Evolutionary conservation across 2,888 invertebrate genomes (phyloP), one percentile per base, ranked within the genome.

Genomic region (Dimorphilus gyrociliatus): DNA sequence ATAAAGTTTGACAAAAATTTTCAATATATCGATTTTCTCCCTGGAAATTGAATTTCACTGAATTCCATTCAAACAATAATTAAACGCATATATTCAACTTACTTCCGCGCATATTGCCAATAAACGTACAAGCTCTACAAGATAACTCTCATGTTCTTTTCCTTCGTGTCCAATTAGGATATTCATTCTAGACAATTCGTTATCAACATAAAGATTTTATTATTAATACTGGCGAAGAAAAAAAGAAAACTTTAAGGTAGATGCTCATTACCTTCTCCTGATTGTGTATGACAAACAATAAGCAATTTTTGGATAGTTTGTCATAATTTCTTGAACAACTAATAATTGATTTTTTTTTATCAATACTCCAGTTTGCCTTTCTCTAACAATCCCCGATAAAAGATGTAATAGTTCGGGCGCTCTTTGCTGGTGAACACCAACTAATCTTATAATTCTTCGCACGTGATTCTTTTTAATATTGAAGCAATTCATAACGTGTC

Each of bases 41-140:
- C 34, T 34, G 31, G n/a, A n/a, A n/a, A n/a, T n/a, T n/a, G n/a
- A n/a, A n/a, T n/a, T n/a, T n/a, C n/a, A n/a, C n/a, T n/a, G n/a
- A n/a, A n/a, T n/a, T n/a, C n/a, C n/a, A n/a, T n/a, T n/a, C n/a
- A n/a, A n/a, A n/a, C n/a, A n/a, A n/a, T n/a, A n/a, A n/a, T n/a
- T n/a, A n/a, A n/a, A n/a, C n/a, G n/a, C n/a, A n/a, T n/a, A n/a
- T n/a, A n/a, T n/a, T n/a, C 7, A 7, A 6, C 19, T 34, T 19
- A 34, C 35, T 32, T 34, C 35, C 3, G 41, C 41, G 23, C 41
- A 41, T 18, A 30, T 23, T 7, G 40, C 32, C 18, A 41, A 30
- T 13, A 41, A 23, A 16, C 42, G 21, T 8, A 42, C 32, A n/a
- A 43, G 10, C 2, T 12, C 14, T 13, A 34, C 16, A 14, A 34